These are phyloP conservation scores for Periphyllus acericola DNA, from an alignment of 2,888 invertebrate species.

Conservation along the genomic window DNA sequence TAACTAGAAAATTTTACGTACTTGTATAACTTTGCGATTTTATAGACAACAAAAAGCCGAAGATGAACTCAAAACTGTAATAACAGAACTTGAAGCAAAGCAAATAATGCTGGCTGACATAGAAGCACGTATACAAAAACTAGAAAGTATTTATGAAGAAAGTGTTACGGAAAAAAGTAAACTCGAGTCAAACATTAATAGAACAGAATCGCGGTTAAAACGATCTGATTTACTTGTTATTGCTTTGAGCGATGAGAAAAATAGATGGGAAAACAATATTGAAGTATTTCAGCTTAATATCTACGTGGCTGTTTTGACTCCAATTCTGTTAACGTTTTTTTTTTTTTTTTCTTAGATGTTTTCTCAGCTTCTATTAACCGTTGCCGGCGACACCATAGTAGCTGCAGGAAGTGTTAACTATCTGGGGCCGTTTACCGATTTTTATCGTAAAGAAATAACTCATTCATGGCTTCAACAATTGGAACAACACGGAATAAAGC, in stretches of 20 bases:
- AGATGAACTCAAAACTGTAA: constrained; percentile 74
- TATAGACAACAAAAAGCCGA: constrained; percentile 73
- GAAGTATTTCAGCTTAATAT: constrained; percentile 71
- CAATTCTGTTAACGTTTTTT: not conserved
- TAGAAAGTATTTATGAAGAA: constrained; percentile 75
- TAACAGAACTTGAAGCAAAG: constrained; percentile 71
- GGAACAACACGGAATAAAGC: constrained; percentile 75
- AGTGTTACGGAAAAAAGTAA: constrained; percentile 81
- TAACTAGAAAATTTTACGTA: no score
- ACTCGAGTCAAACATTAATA: constrained; percentile 78
- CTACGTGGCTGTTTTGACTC: not conserved
- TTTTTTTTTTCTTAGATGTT: constrained; percentile 28
- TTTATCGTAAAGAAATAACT: constrained; percentile 77
- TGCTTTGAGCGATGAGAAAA: constrained; percentile 86
- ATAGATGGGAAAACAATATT: constrained; percentile 74
- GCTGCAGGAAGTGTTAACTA: constrained; percentile 91
- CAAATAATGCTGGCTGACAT: constrained; percentile 85
- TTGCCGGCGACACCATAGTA: constrained; percentile 87
- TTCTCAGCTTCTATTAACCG: constrained; percentile 26
- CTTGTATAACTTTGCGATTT: not conserved
- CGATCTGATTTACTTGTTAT: constrained; percentile 86
- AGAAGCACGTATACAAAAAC: constrained; percentile 74
- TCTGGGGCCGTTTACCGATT: constrained; percentile 86
- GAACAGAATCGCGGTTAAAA: constrained; percentile 81
- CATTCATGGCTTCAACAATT: constrained; percentile 77